Evolutionary conservation across 1,140 invertebrate species (phyloP).

Genomic region (Brachionus calyciflorus): DNA sequence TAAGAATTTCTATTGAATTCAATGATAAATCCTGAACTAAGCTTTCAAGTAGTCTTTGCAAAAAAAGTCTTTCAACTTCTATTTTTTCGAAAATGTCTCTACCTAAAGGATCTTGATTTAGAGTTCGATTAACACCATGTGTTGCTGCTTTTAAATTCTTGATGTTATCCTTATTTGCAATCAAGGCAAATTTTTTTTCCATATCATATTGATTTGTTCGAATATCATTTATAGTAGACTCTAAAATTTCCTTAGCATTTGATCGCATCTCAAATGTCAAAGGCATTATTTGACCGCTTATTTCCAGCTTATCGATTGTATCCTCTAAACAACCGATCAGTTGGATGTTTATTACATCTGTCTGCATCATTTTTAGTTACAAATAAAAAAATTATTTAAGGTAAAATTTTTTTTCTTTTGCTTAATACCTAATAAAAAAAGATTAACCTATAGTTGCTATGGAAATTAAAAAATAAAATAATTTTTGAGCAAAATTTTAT

Average conservation of each 20-base stretch:
- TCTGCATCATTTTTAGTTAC: neutral
- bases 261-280: neutral
- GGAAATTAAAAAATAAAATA: too few species aligned
- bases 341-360: constrained; percentile 14
- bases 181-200: constrained; percentile 3
- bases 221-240: constrained; percentile 28
- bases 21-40: neutral
- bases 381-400: too few species aligned
- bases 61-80: constrained; percentile 35
- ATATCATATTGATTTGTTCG: constrained; percentile 4
- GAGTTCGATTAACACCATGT: neutral
- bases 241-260: constrained; percentile 22
- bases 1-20: neutral
- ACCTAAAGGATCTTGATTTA: constrained; percentile 30
- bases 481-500: too few species aligned
- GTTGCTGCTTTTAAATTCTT: constrained; percentile 42
- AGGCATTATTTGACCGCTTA: constrained; percentile 45
- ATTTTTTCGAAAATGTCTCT: constrained; percentile 40
- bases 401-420: too few species aligned
- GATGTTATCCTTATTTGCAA: neutral
- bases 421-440: too few species aligned
- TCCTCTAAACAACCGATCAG: constrained; percentile 42
- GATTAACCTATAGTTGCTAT: too few species aligned
- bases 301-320: constrained; percentile 44
- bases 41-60: neutral